Evolutionary conservation across 2,113 vertebrate genomes (phyloP), one percentile per base, ranked within the genome.

Genomic region (Phyllopteryx taeniolatus): DNA sequence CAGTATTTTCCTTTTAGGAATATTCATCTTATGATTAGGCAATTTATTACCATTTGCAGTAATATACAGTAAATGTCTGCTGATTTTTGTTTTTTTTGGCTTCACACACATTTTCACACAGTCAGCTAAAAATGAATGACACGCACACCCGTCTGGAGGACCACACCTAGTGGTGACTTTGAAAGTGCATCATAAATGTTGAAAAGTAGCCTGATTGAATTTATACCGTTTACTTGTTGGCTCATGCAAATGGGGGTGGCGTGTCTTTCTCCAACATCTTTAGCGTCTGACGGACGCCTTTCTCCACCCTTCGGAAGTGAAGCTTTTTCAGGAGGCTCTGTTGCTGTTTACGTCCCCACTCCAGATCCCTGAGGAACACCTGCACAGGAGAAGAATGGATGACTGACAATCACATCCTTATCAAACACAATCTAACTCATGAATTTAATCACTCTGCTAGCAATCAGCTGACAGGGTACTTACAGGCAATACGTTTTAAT

Each of bases 331-430:
- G 96, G 17, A 95, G 84, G 63, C 92, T 96, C 22, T 73, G 88
- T 31, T 96, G 96, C 85, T 95, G 93, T 3, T 90, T 89, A 9
- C 94, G 91, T 27, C 95, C 96, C 76, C 93, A 94, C 81, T 96
- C 95, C 85, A 99, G 91, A 61, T 99, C 97, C 60, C 91, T 90
- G 73, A 98, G 92, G 77, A 98, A 92, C 9, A 94, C 90, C 90
- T 91, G 79, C 31, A 77, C 8, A 73, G 10, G 73, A 14, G 17
- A 19, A 8, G 13, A 44, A 19, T 3, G 2, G 2, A n/a, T 72
- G 10, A 70, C 8, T 62, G 54, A 43, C 19, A 11, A 1, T 44
- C n/a, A 27, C 3, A 2, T 11, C 22, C 35, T 61, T 72, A 39
- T 57, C 9, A 46, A 15, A 27, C 5, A 42, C 1, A 3, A 33